Base-by-base conservation (phyloP, 2,113 vertebrate species). In the Tachysurus vachellii region DNA sequence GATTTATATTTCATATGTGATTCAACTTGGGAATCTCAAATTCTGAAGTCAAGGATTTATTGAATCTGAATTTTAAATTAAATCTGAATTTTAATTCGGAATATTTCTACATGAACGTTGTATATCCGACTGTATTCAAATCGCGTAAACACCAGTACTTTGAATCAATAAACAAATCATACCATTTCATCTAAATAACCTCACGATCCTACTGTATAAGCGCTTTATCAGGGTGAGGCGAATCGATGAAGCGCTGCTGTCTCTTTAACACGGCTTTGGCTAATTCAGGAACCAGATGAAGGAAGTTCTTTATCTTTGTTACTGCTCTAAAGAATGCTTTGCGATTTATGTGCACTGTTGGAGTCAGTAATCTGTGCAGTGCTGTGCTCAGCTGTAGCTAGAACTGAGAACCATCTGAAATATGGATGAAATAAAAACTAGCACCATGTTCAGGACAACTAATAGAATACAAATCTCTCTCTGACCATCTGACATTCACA, bases 401-500 rank as follows among this genome's bases (percentile, higher is more conserved):
- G 47, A 42, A 66, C 44, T 56, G 62, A 83, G 5, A 68, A 83
- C 16, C 54, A 16, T 85, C 28, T 85, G 84, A 17, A 21, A 47
- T 76, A 75, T 31, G 42, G 19, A 13, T 3, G 36, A 88, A 82
- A 83, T 13, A 59, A 77, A 31, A 75, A 68, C 81, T 87, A 88
- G 80, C 66, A 88, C 92, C 85, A 90, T 77, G 86, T 79, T 73
- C 57, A 76, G 36, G 71, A 87, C 36, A 84, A 76, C 84, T 82
- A 75, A 75, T 44, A 61, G 59, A 84, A 80, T 50, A 76, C 75
- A 19, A 54, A 77, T 61, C 56, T 81, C 79, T 83, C 61, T 83
- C 70, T 83, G 82, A 50, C 84, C 71, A 84, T 86, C 84, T 85
- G 66, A 82, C 80, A 82, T 90, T 89, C 83, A 90, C 86, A 90